Percentiles rank a stretch among this genome's conserved stretches.
Evolutionary conservation across 30 jellyfish, hydroid and myxozoan species (phyloP).

Genomic region (Hydra vulgaris): DNA sequence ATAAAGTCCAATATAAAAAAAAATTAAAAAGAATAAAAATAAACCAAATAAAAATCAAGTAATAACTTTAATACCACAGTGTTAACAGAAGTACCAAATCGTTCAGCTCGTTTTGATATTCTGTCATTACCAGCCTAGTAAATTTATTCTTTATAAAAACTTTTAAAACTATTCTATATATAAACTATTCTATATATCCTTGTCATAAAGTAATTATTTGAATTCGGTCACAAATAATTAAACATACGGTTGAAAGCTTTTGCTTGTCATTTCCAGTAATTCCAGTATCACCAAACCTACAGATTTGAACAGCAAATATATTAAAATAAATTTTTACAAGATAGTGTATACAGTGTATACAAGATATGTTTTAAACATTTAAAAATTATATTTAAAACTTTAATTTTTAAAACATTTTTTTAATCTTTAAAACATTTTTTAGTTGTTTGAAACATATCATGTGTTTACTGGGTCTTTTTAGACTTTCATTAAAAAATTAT

Average conservation of each 20-base stretch:
- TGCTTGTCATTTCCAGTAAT: not conserved
- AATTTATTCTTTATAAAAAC: too few species aligned
- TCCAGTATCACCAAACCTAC: not conserved
- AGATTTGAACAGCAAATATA: not conserved
- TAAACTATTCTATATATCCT: not conserved
- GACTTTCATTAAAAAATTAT: too few species aligned
- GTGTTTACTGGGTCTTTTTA: too few species aligned
- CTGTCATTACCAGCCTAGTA: not conserved
- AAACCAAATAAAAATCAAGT: too few species aligned
- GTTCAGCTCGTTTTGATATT: not conserved
- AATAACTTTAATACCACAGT: not conserved
- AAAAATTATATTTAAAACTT: not conserved
- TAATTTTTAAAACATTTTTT: too few species aligned
- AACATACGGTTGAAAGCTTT: not conserved
- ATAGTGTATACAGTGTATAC: not conserved
- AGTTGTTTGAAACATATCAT: too few species aligned
- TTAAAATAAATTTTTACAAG: too few species aligned
- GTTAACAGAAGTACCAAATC: not conserved
- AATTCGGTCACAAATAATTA: not conserved
- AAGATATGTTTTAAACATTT: not conserved
- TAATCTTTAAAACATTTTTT: too few species aligned
- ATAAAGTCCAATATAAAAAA: too few species aligned
- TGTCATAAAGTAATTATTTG: too few species aligned
- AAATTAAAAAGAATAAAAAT: too few species aligned
- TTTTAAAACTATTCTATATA: not conserved